These are phyloP conservation scores for Panagrolaimus sp. DNA, from an alignment of 1,140 invertebrate species.

Conservation along the genomic window DNA sequence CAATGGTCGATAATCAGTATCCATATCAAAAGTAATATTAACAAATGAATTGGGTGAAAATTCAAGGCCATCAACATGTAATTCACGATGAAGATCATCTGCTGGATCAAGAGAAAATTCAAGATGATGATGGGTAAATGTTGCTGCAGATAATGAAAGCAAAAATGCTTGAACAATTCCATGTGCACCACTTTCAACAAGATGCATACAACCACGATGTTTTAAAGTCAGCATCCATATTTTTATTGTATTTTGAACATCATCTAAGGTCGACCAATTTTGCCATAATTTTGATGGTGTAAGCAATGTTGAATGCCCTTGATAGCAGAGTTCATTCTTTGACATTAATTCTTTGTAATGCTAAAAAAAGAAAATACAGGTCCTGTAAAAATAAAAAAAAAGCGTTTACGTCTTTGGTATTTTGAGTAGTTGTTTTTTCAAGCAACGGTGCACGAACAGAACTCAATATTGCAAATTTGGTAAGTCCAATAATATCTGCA, in stretches of 20 bases:
- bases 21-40: conserved; percentile 40
- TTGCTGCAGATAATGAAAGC: conserved; percentile 43
- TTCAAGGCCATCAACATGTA: conserved; percentile 30
- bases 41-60: conserved; percentile 29
- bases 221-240: conserved; percentile 50
- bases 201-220: conserved; percentile 46
- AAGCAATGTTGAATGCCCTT: conserved; percentile 50
- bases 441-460: conserved; percentile 41
- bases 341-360: conserved; percentile 6
- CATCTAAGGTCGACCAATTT: conserved; percentile 33
- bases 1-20: conserved; percentile 42
- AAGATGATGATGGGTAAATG: conserved; percentile 47
- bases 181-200: conserved; percentile 44
- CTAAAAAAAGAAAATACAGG: conserved; percentile 24
- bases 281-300: conserved; percentile 52
- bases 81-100: conserved; percentile 50
- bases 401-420: conserved; percentile 10
- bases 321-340: conserved; percentile 47
- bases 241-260: conserved; percentile 41
- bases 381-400: background rate
- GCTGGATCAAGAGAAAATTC: conserved; percentile 49
- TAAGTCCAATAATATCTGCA: conserved; percentile 42
- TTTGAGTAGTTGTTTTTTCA: conserved; percentile 24
- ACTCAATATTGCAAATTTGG: conserved; percentile 44
- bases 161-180: conserved; percentile 51